Conservation (phyloP, 2,113 vertebrate genomes). For the Sapajus apella region DNA sequence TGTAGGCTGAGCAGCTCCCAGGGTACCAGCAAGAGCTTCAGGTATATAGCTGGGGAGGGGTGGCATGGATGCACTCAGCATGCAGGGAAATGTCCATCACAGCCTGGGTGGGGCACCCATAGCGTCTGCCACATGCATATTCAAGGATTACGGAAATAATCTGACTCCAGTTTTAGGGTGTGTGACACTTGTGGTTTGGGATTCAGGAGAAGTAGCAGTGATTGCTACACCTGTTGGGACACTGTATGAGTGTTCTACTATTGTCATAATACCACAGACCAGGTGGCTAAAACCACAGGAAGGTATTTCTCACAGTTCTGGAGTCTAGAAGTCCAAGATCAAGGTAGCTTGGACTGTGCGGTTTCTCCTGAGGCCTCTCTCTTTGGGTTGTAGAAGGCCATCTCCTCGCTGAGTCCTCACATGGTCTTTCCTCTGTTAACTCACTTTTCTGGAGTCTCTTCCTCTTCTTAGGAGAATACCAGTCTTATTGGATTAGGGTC, state of each 20-base stretch:
- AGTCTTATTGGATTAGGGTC: background rate
- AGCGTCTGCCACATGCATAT: background rate
- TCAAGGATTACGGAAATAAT: background rate
- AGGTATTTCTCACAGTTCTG: background rate
- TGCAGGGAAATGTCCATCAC: background rate
- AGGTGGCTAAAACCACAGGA: background rate
- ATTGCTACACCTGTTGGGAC: background rate
- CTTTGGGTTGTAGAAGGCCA: background rate
- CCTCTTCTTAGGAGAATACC: background rate
- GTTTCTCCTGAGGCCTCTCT: background rate
- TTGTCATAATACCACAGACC: accelerated
- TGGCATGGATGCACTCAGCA: background rate
- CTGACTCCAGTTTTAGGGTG: background rate
- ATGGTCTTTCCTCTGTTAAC: background rate
- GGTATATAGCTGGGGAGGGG: background rate
- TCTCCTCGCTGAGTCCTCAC: background rate
- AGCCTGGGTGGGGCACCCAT: accelerated
- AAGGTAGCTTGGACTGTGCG: background rate
- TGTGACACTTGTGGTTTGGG: background rate
- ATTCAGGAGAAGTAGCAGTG: background rate
- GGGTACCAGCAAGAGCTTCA: background rate
- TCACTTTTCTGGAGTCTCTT: no score
- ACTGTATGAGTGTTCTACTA: background rate
- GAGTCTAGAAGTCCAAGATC: background rate
- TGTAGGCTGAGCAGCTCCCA: background rate